Base-by-base conservation (phyloP, 2,888 invertebrate genomes). In the Limnephilus rhombicus region DNA sequence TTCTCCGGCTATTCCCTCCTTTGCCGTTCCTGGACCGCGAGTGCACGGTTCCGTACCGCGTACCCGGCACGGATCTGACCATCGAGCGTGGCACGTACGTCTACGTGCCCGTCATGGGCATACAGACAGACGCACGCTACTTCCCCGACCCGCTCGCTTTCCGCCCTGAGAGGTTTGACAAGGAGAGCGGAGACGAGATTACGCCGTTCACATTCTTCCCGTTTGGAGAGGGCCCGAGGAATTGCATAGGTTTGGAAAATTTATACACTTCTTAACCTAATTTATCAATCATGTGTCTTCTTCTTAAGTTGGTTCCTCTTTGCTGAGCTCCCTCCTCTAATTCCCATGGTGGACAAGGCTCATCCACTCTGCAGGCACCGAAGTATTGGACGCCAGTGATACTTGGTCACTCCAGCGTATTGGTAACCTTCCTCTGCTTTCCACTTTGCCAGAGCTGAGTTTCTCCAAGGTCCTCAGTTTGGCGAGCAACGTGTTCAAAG, bases 1-100 rank as follows among this genome's bases (percentile, higher is more conserved):
- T 96, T 0, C 94, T 96, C n/a, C 94, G 96, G 41, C 95, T 95
- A 89, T 95, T 95, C 94, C 96, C 96, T 87, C 95, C 95, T 3
- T 94, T 94, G 1, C 93, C 94, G 5, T 83, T 94, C 12, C 93
- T 95, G 13, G 94, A 94, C 91, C 94, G 95, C 92, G 94, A 94
- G 89, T 95, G 95, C 29, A 94, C 93, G 1, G 91, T 94, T 41
- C 91, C 93, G 3, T 94, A 94, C 85, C 85, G 85, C 24, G 92
- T 94, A 15, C 94, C 94, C 0, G 93, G 93, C 24, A 92, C 94
- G n/a, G 88, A 93, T 12, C 85, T 93, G 0, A 87, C 93, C 1
- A 93, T 94, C 9, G 94, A 94, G 49, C 94, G 94, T 90, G 94
- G 94, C 4, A 94, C 94, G n/a, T 85, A 93, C n/a, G 92, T 94